A percentile compares a stretch with the other conserved stretches of the same genome.
phyloP scores from a whole-genome alignment of 2,888 invertebrate genomes.

The Cordilura impudica region DNA sequence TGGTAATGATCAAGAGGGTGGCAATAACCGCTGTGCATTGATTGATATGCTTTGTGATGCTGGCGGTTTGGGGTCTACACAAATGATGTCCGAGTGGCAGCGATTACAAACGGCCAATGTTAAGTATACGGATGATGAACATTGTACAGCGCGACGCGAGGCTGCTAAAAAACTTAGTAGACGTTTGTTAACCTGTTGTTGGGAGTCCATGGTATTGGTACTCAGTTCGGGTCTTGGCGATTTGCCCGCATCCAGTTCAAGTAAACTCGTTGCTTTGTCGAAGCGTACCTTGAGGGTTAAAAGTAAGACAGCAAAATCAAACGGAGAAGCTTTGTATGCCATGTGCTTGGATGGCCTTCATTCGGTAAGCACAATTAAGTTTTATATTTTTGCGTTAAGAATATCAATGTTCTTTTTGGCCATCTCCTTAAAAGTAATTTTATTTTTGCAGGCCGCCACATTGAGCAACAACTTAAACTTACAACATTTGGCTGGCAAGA shows the following conservation, averaged over 20 bases:
- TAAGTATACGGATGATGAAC: slow-evolving; percentile 80
- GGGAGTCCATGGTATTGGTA: slow-evolving; percentile 94
- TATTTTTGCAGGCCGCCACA: slow-evolving; percentile 85
- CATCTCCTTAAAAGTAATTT: no score
- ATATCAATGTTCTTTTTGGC: not conserved
- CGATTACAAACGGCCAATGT: slow-evolving; percentile 88
- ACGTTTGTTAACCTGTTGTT: slow-evolving; percentile 90
- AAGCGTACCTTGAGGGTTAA: slow-evolving; percentile 78
- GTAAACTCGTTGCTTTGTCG: slow-evolving; percentile 81
- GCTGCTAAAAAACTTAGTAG: slow-evolving; percentile 88
- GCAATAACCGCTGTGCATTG: slow-evolving; percentile 74
- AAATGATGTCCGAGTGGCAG: slow-evolving; percentile 92
- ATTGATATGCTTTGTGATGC: slow-evolving; percentile 83
- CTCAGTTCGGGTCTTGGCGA: slow-evolving; percentile 87
- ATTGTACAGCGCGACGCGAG: slow-evolving; percentile 85
- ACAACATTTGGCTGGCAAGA: slow-evolving; percentile 93
- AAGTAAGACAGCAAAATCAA: slow-evolving; percentile 78
- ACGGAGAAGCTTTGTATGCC: slow-evolving; percentile 88
- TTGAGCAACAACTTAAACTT: slow-evolving; percentile 92
- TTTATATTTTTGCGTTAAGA: not conserved
- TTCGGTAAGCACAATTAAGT: slow-evolving; percentile 79
- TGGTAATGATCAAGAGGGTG: slow-evolving; percentile 72
- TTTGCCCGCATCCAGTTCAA: slow-evolving; percentile 77
- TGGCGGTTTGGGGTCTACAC: slow-evolving; percentile 89
- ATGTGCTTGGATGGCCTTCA: slow-evolving; percentile 93